Percentiles rank a stretch among this genome's conserved stretches.
These are phyloP conservation scores for Aphelocoma coerulescens DNA, from an alignment of 2,113 vertebrate genomes.

Conservation along the genomic window DNA sequence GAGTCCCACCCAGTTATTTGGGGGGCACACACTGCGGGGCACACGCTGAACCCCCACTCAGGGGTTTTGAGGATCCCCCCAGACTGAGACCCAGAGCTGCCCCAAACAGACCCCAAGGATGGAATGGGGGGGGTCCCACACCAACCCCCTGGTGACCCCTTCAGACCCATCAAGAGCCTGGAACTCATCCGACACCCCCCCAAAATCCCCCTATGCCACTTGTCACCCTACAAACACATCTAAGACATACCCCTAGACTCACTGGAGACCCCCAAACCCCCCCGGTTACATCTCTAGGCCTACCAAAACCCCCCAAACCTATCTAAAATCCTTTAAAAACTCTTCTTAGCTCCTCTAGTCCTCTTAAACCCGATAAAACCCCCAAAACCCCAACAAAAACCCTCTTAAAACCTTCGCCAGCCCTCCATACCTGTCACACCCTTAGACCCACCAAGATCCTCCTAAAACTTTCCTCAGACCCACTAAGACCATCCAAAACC, in stretches of 20 bases:
- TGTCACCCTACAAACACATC: too few relatives aligned
- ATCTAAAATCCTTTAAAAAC: background rate
- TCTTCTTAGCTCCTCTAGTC: too few relatives aligned
- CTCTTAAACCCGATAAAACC: background rate
- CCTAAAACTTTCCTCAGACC: background rate
- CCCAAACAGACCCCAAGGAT: background rate
- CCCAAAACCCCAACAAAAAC: background rate
- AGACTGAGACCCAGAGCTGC: background rate
- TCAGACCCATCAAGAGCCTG: too few relatives aligned
- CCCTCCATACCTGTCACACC: background rate
- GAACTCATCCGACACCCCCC: background rate
- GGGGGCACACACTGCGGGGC: background rate
- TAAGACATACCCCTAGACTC: background rate
- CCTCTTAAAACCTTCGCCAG: background rate
- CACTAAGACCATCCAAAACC: background rate
- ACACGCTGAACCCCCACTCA: background rate
- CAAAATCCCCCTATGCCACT: accelerated
- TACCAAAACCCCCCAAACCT: too few relatives aligned
- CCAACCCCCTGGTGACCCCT: background rate
- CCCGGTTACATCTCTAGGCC: background rate
- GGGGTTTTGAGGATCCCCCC: too few relatives aligned
- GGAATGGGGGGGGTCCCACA: background rate
- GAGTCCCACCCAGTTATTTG: background rate
- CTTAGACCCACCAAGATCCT: background rate
- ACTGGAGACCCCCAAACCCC: background rate